These are phyloP conservation scores for Geotrupes spiniger DNA, from an alignment of 2,888 invertebrate species.

Conservation along the genomic window DNA sequence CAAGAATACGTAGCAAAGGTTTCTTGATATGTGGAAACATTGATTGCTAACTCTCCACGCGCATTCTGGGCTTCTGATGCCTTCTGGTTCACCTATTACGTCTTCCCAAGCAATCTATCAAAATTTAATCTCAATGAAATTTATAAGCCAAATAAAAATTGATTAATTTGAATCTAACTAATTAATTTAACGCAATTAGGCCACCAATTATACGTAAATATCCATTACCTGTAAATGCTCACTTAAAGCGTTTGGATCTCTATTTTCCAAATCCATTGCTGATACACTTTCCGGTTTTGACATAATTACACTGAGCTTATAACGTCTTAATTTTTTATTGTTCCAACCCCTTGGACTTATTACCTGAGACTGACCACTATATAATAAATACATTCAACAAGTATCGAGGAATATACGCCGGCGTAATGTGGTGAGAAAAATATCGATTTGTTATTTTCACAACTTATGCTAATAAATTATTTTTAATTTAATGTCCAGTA, in stretches of 20 bases:
- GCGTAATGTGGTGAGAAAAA: constrained; percentile 28
- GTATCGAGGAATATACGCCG: constrained; percentile 28
- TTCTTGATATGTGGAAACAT: constrained; percentile 64
- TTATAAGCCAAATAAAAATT: not conserved
- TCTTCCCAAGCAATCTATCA: constrained; percentile 70
- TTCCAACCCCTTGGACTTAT: not conserved
- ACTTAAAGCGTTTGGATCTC: constrained; percentile 69
- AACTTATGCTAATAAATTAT: too few relatives aligned
- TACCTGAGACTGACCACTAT: constrained; percentile 8
- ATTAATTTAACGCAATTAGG: too few relatives aligned
- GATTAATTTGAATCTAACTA: too few relatives aligned
- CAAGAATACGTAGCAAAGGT: constrained; percentile 68
- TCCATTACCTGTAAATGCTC: constrained; percentile 68
- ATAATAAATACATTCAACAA: constrained; percentile 26
- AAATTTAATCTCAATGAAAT: not conserved
- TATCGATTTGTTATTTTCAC: constrained; percentile 25
- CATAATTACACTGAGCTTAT: constrained; percentile 21
- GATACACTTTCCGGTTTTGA: constrained; percentile 49
- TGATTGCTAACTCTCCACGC: constrained; percentile 65
- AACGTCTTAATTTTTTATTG: constrained; percentile 2
- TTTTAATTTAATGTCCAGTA: too few relatives aligned
- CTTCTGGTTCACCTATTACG: constrained; percentile 69
- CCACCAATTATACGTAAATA: too few relatives aligned
- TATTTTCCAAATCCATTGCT: constrained; percentile 59
- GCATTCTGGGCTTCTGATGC: constrained; percentile 67